Conservation (phyloP, 2,888 invertebrate species). For the Orthosia gracilis region DNA sequence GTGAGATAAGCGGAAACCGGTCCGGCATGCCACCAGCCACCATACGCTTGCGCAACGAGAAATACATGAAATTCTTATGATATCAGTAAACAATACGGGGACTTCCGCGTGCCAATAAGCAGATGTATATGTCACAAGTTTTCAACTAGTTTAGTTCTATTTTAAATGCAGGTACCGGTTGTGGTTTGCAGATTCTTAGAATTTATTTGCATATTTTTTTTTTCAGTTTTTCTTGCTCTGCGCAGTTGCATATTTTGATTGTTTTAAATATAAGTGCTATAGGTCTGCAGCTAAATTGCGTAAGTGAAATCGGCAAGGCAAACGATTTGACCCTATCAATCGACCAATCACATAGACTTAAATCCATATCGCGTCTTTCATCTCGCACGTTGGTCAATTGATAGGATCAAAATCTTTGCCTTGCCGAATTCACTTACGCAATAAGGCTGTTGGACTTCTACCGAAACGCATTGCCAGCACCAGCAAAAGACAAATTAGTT, state of each 20-base stretch:
- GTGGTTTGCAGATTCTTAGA: slow-evolving; percentile 7
- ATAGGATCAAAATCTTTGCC: too few relatives aligned
- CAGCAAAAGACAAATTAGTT: too few relatives aligned
- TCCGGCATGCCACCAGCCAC: slow-evolving; percentile 23
- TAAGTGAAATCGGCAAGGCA: too few relatives aligned
- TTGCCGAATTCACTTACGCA: too few relatives aligned
- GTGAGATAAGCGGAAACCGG: slow-evolving; percentile 59
- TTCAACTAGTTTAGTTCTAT: slow-evolving; percentile 33
- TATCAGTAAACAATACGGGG: slow-evolving; percentile 33
- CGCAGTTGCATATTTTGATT: not conserved
- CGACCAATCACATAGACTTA: too few relatives aligned
- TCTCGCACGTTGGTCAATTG: too few relatives aligned
- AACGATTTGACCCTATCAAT: too few relatives aligned
- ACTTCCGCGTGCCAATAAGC: slow-evolving; percentile 53
- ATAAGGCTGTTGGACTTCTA: too few relatives aligned
- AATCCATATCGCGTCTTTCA: too few relatives aligned
- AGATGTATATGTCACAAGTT: slow-evolving; percentile 51
- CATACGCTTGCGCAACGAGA: slow-evolving; percentile 31
- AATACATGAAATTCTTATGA: slow-evolving; percentile 49
- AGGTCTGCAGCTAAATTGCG: too few relatives aligned
- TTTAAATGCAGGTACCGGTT: slow-evolving; percentile 19
- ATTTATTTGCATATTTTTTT: slow-evolving; percentile 1
- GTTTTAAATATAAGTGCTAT: not conserved
- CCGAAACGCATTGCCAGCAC: too few relatives aligned
- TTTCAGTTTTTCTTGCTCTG: not conserved